phyloP scores from a whole-genome alignment of 2,797 vertebrate species.

The Chelidonichthys spinosus region DNA sequence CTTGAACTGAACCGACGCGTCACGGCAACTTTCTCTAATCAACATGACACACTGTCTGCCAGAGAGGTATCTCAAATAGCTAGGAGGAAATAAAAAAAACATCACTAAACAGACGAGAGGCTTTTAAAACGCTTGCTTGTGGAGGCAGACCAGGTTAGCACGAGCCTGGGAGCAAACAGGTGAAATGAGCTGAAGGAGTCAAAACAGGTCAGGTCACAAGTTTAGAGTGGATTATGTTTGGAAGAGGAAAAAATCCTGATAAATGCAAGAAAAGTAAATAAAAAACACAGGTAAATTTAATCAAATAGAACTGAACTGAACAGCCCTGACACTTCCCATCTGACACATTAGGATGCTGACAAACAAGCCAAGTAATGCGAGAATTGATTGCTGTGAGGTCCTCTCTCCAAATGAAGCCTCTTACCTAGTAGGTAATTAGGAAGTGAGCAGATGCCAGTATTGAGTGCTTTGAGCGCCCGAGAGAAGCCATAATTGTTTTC shows the following conservation, averaged over 20 bases:
- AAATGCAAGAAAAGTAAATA: neutral
- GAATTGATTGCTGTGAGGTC: slow-evolving; percentile 70
- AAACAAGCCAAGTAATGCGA: slow-evolving; percentile 63
- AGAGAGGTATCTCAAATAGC: slow-evolving; percentile 27
- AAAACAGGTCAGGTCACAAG: slow-evolving; percentile 5
- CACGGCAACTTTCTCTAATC: slow-evolving; percentile 40
- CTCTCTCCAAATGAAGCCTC: slow-evolving; percentile 66
- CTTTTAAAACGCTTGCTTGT: slow-evolving; percentile 23
- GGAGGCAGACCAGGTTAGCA: slow-evolving; percentile 26
- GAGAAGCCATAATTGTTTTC: slow-evolving; percentile 73
- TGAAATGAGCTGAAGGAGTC: slow-evolving; percentile 7
- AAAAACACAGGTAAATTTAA: slow-evolving; percentile 26
- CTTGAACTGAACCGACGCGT: slow-evolving; percentile 40
- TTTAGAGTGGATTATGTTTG: neutral
- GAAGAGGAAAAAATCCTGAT: neutral
- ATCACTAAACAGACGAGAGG: slow-evolving; percentile 31
- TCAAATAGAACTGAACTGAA: slow-evolving; percentile 42
- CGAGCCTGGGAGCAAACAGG: neutral
- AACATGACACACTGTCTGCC: slow-evolving; percentile 46
- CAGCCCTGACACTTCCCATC: slow-evolving; percentile 36
- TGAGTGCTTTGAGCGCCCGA: slow-evolving; percentile 60
- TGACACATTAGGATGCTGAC: slow-evolving; percentile 62
- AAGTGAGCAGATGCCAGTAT: slow-evolving; percentile 73
- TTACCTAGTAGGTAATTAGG: slow-evolving; percentile 76
- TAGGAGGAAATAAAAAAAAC: slow-evolving; percentile 6